Conservation (phyloP, 1,140 invertebrate species). For the Mya arenaria region DNA sequence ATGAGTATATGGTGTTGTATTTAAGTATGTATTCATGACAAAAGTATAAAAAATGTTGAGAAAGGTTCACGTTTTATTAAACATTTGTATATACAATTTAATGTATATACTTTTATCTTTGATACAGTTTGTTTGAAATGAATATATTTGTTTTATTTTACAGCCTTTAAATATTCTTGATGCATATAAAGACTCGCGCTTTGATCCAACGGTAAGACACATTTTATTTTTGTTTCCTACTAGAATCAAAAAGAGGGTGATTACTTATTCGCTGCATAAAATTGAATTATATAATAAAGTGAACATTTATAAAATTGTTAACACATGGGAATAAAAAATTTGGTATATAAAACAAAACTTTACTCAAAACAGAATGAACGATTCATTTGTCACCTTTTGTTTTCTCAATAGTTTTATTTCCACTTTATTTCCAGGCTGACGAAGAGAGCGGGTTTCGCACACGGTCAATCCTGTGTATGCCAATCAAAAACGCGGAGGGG, state of each 20-base stretch:
- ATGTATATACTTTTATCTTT: neutral
- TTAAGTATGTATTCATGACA: neutral
- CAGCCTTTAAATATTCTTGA: slow-evolving; percentile 95
- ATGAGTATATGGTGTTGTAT: neutral
- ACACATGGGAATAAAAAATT: no score
- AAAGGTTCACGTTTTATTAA: neutral
- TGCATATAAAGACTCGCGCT: slow-evolving; percentile 91
- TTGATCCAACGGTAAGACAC: slow-evolving; percentile 77
- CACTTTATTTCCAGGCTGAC: slow-evolving; percentile 92
- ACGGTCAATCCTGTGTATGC: slow-evolving; percentile 94
- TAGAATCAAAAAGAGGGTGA: no score
- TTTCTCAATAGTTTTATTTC: no score
- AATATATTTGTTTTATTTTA: slow-evolving; percentile 57
- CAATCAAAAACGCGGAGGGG: slow-evolving; percentile 93
- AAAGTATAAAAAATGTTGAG: neutral
- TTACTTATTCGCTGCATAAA: no score
- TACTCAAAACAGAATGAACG: no score
- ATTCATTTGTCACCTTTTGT: no score
- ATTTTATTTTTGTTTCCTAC: no score
- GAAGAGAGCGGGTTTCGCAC: slow-evolving; percentile 93
- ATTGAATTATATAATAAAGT: no score
- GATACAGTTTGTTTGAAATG: no score
- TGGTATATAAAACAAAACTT: no score
- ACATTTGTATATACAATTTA: neutral
- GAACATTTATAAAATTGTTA: no score